Evolutionary conservation across 1,140 invertebrate species (phyloP).

Genomic region (Diorhabda sublineata): DNA sequence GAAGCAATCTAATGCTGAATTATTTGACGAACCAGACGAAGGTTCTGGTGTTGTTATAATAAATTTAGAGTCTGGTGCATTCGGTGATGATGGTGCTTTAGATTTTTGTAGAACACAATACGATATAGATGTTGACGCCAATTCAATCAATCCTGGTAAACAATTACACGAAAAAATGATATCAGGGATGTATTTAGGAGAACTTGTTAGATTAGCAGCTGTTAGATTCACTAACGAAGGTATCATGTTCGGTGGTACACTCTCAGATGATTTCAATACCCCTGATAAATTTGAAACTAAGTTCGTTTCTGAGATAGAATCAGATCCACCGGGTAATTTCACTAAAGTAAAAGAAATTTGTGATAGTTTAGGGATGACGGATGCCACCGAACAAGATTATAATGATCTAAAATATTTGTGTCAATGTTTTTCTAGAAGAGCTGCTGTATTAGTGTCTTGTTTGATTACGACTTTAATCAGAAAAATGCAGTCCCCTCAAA

Average conservation of each 20-base stretch:
- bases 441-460: conserved; percentile 88
- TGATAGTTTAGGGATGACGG: conserved; percentile 55
- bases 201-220: conserved; percentile 70
- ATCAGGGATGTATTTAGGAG: conserved; percentile 90
- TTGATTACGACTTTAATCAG: conserved; percentile 76
- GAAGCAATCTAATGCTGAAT: conserved; percentile 63
- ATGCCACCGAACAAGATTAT: conserved; percentile 61
- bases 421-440: conserved; percentile 83
- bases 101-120: conserved; percentile 87
- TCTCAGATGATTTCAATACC: conserved; percentile 59
- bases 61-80: conserved; percentile 97
- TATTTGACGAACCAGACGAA: conserved; percentile 48
- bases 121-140: conserved; percentile 78
- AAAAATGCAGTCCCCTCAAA: conserved; percentile 79
- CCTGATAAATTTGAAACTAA: conserved; percentile 79
- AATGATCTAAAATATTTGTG: conserved; percentile 68
- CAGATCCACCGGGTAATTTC: conserved; percentile 74
- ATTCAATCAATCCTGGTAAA: conserved; percentile 68
- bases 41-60: conserved; percentile 78
- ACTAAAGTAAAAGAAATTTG: conserved; percentile 74
- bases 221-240: conserved; percentile 71
- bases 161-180: conserved; percentile 92
- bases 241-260: conserved; percentile 68
- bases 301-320: conserved; percentile 96
- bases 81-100: conserved; percentile 84